Conservation (phyloP, 1,140 invertebrate species). For the Mamestra configurata region DNA sequence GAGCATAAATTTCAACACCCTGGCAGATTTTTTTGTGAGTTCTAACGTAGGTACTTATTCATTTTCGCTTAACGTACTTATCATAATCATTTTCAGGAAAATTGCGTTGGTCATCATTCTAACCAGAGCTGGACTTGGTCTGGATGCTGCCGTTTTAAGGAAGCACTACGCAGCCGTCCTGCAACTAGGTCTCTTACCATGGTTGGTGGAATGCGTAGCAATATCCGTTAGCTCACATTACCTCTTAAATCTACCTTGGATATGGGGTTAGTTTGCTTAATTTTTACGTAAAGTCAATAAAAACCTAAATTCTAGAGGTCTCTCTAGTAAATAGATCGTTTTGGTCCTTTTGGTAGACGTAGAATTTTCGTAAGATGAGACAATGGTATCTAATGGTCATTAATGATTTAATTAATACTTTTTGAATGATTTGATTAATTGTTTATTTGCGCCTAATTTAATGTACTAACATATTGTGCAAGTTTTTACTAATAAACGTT, state of each 20-base stretch:
- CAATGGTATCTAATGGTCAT: background rate
- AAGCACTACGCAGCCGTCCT: conserved; percentile 93
- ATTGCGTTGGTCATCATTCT: conserved; percentile 97
- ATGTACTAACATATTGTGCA: too few relatives aligned
- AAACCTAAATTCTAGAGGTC: too few relatives aligned
- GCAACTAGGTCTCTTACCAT: conserved; percentile 95
- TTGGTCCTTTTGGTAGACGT: too few relatives aligned
- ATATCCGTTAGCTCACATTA: conserved; percentile 92
- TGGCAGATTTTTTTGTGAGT: too few relatives aligned
- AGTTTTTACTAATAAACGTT: too few relatives aligned
- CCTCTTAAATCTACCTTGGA: conserved; percentile 94
- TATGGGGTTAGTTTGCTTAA: conserved; percentile 90
- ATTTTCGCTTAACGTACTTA: background rate
- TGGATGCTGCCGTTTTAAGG: conserved; percentile 95
- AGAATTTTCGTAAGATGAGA: background rate
- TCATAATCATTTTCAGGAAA: conserved; percentile 89
- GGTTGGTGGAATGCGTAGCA: conserved; percentile 93
- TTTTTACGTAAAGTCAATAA: too few relatives aligned
- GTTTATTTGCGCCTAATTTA: too few relatives aligned
- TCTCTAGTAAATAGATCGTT: too few relatives aligned
- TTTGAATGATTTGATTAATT: too few relatives aligned
- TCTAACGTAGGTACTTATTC: too few relatives aligned
- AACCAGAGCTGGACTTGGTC: conserved; percentile 96
- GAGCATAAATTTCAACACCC: conserved; percentile 61
- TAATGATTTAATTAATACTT: too few relatives aligned